Evolutionary conservation across 2,113 vertebrate species (phyloP), one percentile per base, ranked within the genome.

Genomic region (Calyptomena viridis): DNA sequence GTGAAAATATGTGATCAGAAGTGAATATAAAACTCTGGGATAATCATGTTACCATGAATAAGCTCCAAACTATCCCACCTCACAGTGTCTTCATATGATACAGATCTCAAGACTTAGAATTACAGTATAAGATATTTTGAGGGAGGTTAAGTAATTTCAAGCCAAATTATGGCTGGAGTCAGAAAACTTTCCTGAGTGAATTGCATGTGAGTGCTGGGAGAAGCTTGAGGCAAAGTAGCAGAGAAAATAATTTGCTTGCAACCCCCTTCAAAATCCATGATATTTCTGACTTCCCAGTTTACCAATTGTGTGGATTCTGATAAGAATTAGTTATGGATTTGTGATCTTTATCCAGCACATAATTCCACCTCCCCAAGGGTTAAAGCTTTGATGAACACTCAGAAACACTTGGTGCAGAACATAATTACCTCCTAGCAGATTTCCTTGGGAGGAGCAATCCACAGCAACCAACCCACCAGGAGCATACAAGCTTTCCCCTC

Each of bases 171-270:
- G 10, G 19, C 24, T 72, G 35, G 10, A 90, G 30, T 27, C 44
- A 85, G 40, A 91, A 87, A 87, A 62, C 4, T n/a, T 63, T 80
- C 59, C 75, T 2, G 3, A 88, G 37, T 60, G 37, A 27, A 85
- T n/a, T 69, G 27, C 40, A 58, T 20, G 13, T 16, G 19, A 79
- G 25, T 39, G 14, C 35, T 80, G 37, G 37, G n/a, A 94, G 58
- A 89, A 94, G 58, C 15, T 15, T 76, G 40, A 87, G 64, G 22
- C 14, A 60, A 79, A 37, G 49, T 30, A 94, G 11, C 24, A 64
- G 28, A 6, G 37, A 68, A 91, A 95, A 84, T 9, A 72, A 92
- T 60, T 82, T 93, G 37, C 58, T 66, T 30, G 21, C 62, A 86
- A 94, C 91, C 85, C 66, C 49, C 50, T 55, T 68, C 53, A 49